phyloP scores from a whole-genome alignment of 2,888 invertebrate species.

The Colostygia pectinataria region DNA sequence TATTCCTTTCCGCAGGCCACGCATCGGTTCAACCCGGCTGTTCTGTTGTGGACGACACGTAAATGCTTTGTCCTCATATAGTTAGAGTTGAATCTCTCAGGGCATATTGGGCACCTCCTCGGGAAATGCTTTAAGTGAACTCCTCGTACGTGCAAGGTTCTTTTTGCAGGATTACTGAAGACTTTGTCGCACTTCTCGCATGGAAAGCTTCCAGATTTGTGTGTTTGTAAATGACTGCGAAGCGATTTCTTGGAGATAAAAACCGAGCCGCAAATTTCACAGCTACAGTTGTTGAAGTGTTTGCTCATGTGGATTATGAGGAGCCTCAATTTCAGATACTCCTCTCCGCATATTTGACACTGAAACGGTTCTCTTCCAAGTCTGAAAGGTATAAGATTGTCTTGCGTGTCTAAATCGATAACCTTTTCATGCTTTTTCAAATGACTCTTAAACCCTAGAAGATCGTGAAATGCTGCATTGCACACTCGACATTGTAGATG shows the following conservation, averaged over 20 bases:
- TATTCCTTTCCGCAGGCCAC: constrained; percentile 63
- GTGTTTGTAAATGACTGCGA: constrained; percentile 57
- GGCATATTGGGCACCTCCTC: constrained; percentile 63
- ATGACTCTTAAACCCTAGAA: constrained; percentile 56
- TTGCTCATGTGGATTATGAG: constrained; percentile 69
- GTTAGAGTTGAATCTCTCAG: constrained; percentile 64
- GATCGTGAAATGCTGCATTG: constrained; percentile 35
- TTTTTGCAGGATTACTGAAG: constrained; percentile 59
- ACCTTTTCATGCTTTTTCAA: constrained; percentile 55
- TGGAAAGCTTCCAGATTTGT: constrained; percentile 59
- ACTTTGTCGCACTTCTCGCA: constrained; percentile 68
- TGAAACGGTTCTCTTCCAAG: constrained; percentile 52
- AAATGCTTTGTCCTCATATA: constrained; percentile 67
- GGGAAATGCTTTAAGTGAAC: constrained; percentile 61
- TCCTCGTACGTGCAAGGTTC: constrained; percentile 53
- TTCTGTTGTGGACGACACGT: constrained; percentile 59
- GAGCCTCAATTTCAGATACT: constrained; percentile 54
- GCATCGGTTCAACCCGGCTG: constrained; percentile 51
- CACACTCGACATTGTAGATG: constrained; percentile 62
- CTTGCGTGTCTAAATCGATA: constrained; percentile 49
- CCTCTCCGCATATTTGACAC: constrained; percentile 63
- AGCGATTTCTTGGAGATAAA: constrained; percentile 57
- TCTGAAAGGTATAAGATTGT: constrained; percentile 67
- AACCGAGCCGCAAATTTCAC: constrained; percentile 64
- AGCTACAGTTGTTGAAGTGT: constrained; percentile 69